Evolutionary conservation across 2,797 vertebrate genomes (phyloP).

Genomic region (Coregonus ussuriensis): DNA sequence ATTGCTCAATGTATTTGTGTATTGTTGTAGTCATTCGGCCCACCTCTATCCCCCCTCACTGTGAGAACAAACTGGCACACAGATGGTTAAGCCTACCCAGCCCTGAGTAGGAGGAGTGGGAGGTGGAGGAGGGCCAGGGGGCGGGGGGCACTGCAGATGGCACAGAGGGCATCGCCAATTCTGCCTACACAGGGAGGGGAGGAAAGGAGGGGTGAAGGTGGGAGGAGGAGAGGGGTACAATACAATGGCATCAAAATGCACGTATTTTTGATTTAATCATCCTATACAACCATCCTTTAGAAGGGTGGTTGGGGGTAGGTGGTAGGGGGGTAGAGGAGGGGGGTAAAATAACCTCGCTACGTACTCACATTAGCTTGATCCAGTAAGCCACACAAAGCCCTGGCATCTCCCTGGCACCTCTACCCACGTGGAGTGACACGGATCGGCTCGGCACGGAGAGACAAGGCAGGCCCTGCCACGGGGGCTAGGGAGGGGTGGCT

Average conservation of each 20-base stretch:
- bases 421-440: slow-evolving; percentile 66
- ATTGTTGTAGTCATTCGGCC: slow-evolving; percentile 27
- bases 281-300: too few relatives aligned
- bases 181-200: slow-evolving; percentile 51
- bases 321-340: slow-evolving; percentile 48
- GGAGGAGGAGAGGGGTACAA: slow-evolving; percentile 9
- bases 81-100: slow-evolving; percentile 85
- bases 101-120: slow-evolving; percentile 68
- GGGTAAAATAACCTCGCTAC: slow-evolving; percentile 36
- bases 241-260: neutral
- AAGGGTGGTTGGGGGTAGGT: slow-evolving; percentile 39
- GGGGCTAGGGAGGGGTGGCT: slow-evolving; percentile 34
- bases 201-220: neutral
- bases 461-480: slow-evolving; percentile 65
- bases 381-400: slow-evolving; percentile 66
- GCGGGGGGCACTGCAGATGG: slow-evolving; percentile 78
- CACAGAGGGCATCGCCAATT: slow-evolving; percentile 81
- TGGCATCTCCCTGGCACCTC: slow-evolving; percentile 67
- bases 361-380: slow-evolving; percentile 50
- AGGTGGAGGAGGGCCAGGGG: slow-evolving; percentile 37
- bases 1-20: neutral
- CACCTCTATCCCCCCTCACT: slow-evolving; percentile 51
- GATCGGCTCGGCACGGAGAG: slow-evolving; percentile 64
- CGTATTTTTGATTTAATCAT: too few relatives aligned
- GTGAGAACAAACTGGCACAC: slow-evolving; percentile 79